Evolutionary conservation across 2,797 vertebrate species (phyloP).

Genomic region (Catharus ustulatus): DNA sequence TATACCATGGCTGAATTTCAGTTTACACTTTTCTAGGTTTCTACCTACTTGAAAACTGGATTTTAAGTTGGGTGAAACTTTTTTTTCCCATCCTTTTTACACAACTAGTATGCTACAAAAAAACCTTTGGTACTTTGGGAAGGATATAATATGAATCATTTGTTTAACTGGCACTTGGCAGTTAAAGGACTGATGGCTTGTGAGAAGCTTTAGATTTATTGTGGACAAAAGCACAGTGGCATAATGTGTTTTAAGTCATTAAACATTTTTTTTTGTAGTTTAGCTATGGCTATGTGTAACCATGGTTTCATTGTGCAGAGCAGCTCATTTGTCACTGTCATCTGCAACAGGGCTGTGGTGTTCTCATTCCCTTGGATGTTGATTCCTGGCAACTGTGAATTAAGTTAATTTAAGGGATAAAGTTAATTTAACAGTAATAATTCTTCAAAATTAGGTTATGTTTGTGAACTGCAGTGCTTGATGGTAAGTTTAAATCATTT

Average conservation of each 20-base stretch:
- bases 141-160: background rate
- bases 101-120: background rate
- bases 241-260: background rate
- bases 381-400: constrained; percentile 4
- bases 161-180: background rate
- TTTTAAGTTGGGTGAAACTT: background rate
- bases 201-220: background rate
- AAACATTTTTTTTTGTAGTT: background rate
- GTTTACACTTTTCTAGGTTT: background rate
- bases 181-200: background rate
- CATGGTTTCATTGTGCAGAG: constrained; percentile 20
- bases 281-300: background rate
- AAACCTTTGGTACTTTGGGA: background rate
- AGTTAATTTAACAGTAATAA: background rate
- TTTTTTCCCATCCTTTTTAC: background rate
- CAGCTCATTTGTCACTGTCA: background rate
- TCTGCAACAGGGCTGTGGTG: background rate
- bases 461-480: background rate
- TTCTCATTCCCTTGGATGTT: background rate
- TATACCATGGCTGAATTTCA: background rate
- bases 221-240: background rate
- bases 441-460: background rate
- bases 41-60: background rate
- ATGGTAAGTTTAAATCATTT: background rate
- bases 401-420: background rate